Evolutionary conservation across 2,888 invertebrate genomes (phyloP), one percentile per base, ranked within the genome.

Genomic region (Balanococcus diminutus): DNA sequence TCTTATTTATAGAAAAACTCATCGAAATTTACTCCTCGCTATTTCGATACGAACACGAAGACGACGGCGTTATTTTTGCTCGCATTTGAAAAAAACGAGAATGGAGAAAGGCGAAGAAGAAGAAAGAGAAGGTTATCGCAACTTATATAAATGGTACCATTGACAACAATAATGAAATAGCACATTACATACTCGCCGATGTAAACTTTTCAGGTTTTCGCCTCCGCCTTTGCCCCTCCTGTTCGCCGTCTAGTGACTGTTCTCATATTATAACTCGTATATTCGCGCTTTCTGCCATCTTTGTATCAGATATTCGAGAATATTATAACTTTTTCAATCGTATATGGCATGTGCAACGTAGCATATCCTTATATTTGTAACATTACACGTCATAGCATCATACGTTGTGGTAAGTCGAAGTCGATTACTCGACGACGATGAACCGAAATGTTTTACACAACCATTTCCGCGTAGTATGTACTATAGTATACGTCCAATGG

Each of bases 281-380:
- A 36, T 36, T 36, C n/a, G n/a, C n/a, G n/a, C n/a, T n/a, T 11
- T 42, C 42, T 8, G 19, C 56, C 56, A 25, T 19, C 61, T 4
- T 67, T 28, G 9, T 67, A 16, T 31, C 31, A 28, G 0, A 25
- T 67, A 51, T 51, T 51, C 19, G 51, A 6, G 67, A 67, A 67
- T 31, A 67, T 67, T 67, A 67, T 28, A 31, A 25, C 67, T 28
- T 67, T 67, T 67, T 67, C 67, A 67, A 67, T 67, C 28, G 67
- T 67, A 31, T 31, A 16, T 31, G 67, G 25, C 67, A 31, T 67
- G 67, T 67, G 67, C 67, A 67, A 67, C 67, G 67, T 67, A 67
- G 67, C 67, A 31, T 67, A 67, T 28, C 67, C 28, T n/a, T 19
- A n/a, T 25, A n/a, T n/a, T n/a, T n/a, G n/a, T n/a, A 67, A 67